Evolutionary conservation across 2,113 vertebrate species (phyloP), one percentile per base, ranked within the genome.

Genomic region (Erinaceus europaeus): DNA sequence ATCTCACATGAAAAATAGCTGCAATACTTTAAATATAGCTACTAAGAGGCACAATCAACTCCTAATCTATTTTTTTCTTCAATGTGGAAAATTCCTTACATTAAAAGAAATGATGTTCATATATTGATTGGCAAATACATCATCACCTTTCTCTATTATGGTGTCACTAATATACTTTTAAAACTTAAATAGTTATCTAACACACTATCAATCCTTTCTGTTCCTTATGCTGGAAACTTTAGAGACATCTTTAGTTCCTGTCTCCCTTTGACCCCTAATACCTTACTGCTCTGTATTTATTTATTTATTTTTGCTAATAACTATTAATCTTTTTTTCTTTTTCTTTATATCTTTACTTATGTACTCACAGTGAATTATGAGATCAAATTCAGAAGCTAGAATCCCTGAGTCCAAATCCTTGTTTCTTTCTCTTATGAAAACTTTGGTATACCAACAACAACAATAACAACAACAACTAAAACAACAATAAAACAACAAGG

Each of bases 51-150:
- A 94, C 52, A 36, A 84, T 87, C 82, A 89, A 69, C 84, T 89
- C 36, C 44, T 88, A 78, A 89, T 89, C 76, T 95, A 77, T 89
- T 88, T 94, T 93, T 91, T 93, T 89, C 59, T 48, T 74, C 72
- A 85, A 42, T 86, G 75, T 85, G 67, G 81, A 87, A 79, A 89
- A 65, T 73, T 92, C 50, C 82, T 94, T 91, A 80, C 38, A 82
- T 93, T 89, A 86, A 94, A 93, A 93, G 81, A 90, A 93, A 89
- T 73, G 82, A 95, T 91, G 81, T 80, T 94, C 84, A 64, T 38
- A 3, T 92, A 85, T 91, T 89, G 74, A 90, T 93, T 93, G 75
- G 65, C 50, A 88, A 93, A 89, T 89, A 83, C 29, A 85, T 95
- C 82, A 91, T 75, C 42, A 52, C 34, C 17, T 83, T 25, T 93